These are phyloP conservation scores for Cydia strobilella DNA, from an alignment of 1,140 invertebrate species.

Conservation along the genomic window DNA sequence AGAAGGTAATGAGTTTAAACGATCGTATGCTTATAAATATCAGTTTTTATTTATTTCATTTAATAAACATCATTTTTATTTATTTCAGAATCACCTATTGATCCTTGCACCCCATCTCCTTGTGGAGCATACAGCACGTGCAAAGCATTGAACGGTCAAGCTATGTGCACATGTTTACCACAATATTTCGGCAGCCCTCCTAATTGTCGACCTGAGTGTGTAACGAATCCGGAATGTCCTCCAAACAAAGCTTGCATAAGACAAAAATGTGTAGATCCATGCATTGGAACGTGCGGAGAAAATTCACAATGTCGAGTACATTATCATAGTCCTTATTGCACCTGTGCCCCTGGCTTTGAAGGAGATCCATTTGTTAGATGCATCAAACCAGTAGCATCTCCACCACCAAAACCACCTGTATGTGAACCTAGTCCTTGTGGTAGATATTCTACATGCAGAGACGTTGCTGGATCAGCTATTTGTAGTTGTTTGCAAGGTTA, in stretches of 20 bases:
- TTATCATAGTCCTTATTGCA: slow-evolving; percentile 85
- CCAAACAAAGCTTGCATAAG: slow-evolving; percentile 83
- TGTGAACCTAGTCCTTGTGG: slow-evolving; percentile 85
- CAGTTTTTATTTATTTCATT: background rate
- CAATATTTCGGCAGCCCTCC: slow-evolving; percentile 86
- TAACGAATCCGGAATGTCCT: slow-evolving; percentile 85
- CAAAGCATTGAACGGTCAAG: slow-evolving; percentile 81
- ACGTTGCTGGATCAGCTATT: slow-evolving; percentile 79
- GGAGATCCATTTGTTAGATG: slow-evolving; percentile 84
- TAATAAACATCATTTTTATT: slow-evolving; percentile 36
- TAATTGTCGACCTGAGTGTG: slow-evolving; percentile 87
- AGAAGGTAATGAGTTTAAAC: slow-evolving; percentile 77
- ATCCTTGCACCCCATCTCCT: slow-evolving; percentile 82
- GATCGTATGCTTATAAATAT: background rate
- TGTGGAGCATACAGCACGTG: slow-evolving; percentile 87
- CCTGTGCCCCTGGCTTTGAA: slow-evolving; percentile 81
- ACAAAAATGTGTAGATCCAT: slow-evolving; percentile 85
- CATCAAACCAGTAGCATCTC: slow-evolving; percentile 68
- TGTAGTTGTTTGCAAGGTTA: slow-evolving; percentile 84
- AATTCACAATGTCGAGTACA: slow-evolving; percentile 87
- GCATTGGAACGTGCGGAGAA: slow-evolving; percentile 85
- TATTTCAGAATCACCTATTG: slow-evolving; percentile 64
- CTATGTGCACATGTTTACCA: slow-evolving; percentile 84
- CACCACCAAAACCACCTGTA: slow-evolving; percentile 70
- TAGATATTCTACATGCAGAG: slow-evolving; percentile 82